A percentile compares a stretch with the other conserved stretches of the same genome.
These are phyloP conservation scores for Orthonychiurus folsomi DNA, from an alignment of 2,888 invertebrate genomes.

Conservation along the genomic window DNA sequence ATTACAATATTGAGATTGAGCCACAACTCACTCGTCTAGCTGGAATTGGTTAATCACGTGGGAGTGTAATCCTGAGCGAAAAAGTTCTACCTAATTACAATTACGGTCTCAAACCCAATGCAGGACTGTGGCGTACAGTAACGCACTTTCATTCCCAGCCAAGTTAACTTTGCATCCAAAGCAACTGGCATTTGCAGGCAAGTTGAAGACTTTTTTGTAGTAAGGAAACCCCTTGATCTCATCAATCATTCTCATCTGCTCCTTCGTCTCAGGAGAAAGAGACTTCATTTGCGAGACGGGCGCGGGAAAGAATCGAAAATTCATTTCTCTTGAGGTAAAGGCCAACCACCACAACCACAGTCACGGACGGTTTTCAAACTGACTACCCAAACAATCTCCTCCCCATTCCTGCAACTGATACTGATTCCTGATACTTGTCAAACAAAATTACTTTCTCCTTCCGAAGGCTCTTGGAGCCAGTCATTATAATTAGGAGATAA, in stretches of 20 bases:
- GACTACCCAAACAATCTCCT: too few species aligned
- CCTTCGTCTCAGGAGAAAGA: not conserved
- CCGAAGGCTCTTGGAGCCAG: not conserved
- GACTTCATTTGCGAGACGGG: not conserved
- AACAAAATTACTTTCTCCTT: not conserved
- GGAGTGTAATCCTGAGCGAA: too few species aligned
- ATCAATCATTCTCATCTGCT: not conserved
- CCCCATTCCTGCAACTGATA: too few species aligned
- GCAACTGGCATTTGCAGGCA: not conserved
- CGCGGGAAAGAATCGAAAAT: not conserved
- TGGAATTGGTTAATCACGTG: too few species aligned
- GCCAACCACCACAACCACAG: too few species aligned
- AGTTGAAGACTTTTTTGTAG: not conserved
- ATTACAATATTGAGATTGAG: too few species aligned
- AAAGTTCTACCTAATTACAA: too few species aligned
- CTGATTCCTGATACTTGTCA: too few species aligned
- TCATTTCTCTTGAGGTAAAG: not conserved
- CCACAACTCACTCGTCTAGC: too few species aligned
- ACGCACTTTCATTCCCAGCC: not conserved
- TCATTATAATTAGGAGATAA: slow-evolving; percentile 1
- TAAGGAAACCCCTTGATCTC: not conserved
- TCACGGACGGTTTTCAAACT: too few species aligned
- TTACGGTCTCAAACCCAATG: too few species aligned
- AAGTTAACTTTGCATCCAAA: not conserved
- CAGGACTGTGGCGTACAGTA: too few species aligned